phyloP scores from a whole-genome alignment of 2,113 vertebrate species.

The Phasianus colchicus region DNA sequence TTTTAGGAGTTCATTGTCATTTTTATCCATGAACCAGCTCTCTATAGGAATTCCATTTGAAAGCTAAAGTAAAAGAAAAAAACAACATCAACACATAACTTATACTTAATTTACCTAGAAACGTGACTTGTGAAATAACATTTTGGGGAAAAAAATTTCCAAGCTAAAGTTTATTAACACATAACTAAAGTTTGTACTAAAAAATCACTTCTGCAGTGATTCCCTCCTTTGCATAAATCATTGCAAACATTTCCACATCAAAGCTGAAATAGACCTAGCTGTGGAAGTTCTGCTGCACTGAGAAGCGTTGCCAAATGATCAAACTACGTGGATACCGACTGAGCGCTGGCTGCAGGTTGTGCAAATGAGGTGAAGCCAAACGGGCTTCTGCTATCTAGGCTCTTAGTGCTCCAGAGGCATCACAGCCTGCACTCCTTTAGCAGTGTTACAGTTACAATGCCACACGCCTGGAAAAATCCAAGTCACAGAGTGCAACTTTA shows the following conservation, averaged over 20 bases:
- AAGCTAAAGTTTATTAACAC: not conserved
- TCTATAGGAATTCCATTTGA: conserved; percentile 99
- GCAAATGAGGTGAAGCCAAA: not conserved
- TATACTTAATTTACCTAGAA: not conserved
- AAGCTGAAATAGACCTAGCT: not conserved
- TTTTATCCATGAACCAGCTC: conserved; percentile 99
- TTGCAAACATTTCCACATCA: not conserved
- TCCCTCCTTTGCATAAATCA: not conserved
- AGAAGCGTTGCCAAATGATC: accelerated
- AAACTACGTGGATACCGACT: accelerated
- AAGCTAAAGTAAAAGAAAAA: conserved; percentile 78
- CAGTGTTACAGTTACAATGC: accelerated
- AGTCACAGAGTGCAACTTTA: not conserved
- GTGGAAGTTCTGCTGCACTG: not conserved
- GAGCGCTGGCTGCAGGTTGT: accelerated
- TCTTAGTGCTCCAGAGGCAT: accelerated
- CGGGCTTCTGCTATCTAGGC: too few relatives aligned
- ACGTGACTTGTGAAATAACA: not conserved
- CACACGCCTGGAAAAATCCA: not conserved
- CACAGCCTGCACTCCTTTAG: accelerated
- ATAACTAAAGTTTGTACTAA: not conserved
- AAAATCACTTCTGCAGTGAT: not conserved
- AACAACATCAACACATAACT: not conserved
- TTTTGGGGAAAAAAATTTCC: not conserved
- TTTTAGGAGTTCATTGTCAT: conserved; percentile 98